Evolutionary conservation across 2,888 invertebrate genomes (phyloP).

Genomic region (Nomada lathburiana): DNA sequence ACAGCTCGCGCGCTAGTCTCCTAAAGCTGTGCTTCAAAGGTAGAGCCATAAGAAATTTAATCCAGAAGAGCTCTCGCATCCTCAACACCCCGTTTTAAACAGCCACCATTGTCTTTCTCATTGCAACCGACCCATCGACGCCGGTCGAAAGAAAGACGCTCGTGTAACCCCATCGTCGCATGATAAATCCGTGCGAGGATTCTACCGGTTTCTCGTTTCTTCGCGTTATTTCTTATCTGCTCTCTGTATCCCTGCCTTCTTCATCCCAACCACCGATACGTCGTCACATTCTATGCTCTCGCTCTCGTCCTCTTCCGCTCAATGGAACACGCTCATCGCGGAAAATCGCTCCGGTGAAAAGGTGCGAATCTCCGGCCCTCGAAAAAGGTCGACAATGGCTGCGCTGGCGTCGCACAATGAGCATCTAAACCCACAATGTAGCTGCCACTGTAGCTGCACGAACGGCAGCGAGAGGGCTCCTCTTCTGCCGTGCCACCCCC

Average conservation of each 20-base stretch:
- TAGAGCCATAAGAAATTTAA: conserved; percentile 46
- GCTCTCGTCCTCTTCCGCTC: conserved; percentile 74
- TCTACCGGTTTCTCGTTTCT: conserved; percentile 33
- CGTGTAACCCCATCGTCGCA: conserved; percentile 32
- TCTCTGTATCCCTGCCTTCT: conserved; percentile 14
- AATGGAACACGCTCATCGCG: conserved; percentile 75
- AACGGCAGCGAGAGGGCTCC: conserved; percentile 62
- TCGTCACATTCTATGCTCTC: conserved; percentile 27
- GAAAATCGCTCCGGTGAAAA: conserved; percentile 81
- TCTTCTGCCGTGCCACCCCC: conserved; percentile 36
- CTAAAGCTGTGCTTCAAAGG: conserved; percentile 32
- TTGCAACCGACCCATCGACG: conserved; percentile 41
- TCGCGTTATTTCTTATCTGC: conserved; percentile 48
- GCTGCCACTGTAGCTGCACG: conserved; percentile 70
- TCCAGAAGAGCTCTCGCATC: conserved; percentile 49
- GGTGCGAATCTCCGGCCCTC: conserved; percentile 81
- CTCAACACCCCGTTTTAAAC: conserved; percentile 48
- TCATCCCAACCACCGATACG: conserved; percentile 13
- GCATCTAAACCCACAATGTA: conserved; percentile 81
- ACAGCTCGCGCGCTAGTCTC: conserved; percentile 12
- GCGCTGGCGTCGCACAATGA: conserved; percentile 78
- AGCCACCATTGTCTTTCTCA: conserved; percentile 40
- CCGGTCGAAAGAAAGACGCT: conserved; percentile 37
- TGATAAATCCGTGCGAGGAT: conserved; percentile 27
- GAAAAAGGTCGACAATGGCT: conserved; percentile 80